Percentiles rank a stretch among this genome's conserved stretches.
phyloP scores from a whole-genome alignment of 2,797 vertebrate genomes.

The Dryobates pubescens region DNA sequence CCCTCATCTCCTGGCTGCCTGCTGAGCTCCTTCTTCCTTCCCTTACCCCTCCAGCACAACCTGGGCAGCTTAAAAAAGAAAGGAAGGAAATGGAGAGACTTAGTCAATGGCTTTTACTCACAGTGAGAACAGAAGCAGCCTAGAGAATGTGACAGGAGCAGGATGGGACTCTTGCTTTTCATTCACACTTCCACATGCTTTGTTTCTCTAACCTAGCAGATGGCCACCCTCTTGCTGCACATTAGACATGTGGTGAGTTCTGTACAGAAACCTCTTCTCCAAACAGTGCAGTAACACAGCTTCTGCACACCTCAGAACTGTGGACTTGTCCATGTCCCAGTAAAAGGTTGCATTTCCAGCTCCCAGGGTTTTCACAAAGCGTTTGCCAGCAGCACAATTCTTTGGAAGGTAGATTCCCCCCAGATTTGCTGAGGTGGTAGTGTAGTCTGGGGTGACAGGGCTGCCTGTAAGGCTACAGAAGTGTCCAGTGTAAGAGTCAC shows the following conservation, averaged over 20 bases:
- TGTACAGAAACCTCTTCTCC: background rate
- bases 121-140: background rate
- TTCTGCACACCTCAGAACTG: background rate
- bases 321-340: background rate
- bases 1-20: background rate
- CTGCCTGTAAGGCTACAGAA: background rate
- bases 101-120: background rate
- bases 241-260: fast-evolving
- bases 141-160: background rate
- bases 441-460: background rate
- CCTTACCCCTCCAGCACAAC: background rate
- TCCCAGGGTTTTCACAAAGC: background rate
- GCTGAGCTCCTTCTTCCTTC: background rate
- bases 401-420: background rate
- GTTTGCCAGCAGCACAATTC: background rate
- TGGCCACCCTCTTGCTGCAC: background rate
- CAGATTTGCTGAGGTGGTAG: background rate
- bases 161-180: background rate
- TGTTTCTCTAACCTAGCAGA: background rate
- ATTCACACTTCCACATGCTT: background rate
- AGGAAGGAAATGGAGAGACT: background rate
- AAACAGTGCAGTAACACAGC: background rate
- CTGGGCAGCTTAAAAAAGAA: background rate
- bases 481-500: background rate
- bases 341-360: background rate